Conservation (phyloP, 2,797 vertebrate genomes). For the Smutsia gigantea region DNA sequence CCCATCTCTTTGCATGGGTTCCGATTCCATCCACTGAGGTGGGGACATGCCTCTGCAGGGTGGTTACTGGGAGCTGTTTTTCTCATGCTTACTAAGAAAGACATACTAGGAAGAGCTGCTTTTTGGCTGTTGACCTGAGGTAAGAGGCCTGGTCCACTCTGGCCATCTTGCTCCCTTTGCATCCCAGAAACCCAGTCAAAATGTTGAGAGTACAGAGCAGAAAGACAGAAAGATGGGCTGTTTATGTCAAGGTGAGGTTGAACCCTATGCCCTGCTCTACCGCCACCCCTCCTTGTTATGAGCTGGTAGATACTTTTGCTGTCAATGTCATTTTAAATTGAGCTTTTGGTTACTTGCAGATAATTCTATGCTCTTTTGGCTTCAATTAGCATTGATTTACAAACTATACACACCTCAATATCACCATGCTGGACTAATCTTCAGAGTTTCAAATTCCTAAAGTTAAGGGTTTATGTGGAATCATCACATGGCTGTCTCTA, state of each 20-base stretch:
- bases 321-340: neutral
- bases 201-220: too few species aligned
- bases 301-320: neutral
- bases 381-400: neutral
- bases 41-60: neutral
- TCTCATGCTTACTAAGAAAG: neutral
- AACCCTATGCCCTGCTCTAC: neutral
- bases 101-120: too few species aligned
- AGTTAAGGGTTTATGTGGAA: neutral
- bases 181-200: neutral
- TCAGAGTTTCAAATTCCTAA: neutral
- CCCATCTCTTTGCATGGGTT: neutral
- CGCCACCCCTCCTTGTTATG: neutral
- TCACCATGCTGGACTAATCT: neutral
- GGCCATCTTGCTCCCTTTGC: neutral
- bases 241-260: neutral
- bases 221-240: neutral
- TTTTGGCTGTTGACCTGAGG: too few species aligned
- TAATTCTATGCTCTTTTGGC: neutral
- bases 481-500: neutral
- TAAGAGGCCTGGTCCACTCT: too few species aligned
- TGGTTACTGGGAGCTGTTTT: neutral
- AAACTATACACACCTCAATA: too few species aligned
- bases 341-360: neutral
- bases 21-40: neutral